These are phyloP conservation scores for Parazoanthus atlanticus DNA, from an alignment of 92 coral and sea anemone genomes.

Conservation along the genomic window DNA sequence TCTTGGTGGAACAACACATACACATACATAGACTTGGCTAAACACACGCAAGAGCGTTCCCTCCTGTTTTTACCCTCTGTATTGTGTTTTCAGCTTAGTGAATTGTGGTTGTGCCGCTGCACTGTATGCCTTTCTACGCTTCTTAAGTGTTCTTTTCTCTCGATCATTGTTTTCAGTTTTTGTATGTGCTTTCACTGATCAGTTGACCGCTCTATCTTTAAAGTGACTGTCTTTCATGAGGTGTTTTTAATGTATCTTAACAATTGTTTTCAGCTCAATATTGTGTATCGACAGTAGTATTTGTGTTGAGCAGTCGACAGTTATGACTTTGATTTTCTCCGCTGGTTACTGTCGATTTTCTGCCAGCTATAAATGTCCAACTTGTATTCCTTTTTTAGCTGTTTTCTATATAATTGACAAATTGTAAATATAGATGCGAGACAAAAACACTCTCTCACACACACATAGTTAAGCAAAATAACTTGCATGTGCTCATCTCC, in stretches of 20 bases:
- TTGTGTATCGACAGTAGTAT: not conserved
- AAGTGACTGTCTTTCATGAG: not conserved
- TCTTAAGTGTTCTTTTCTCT: not conserved
- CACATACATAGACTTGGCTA: not conserved
- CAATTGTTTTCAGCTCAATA: too few relatives aligned
- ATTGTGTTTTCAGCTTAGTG: not conserved
- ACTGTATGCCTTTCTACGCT: not conserved
- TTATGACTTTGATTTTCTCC: not conserved
- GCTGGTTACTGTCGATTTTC: not conserved
- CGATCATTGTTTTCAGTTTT: conserved; percentile 2
- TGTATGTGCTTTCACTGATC: not conserved
- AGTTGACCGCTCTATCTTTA: not conserved
- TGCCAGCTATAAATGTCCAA: not conserved
- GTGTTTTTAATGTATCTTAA: not conserved
- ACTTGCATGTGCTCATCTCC: too few relatives aligned
- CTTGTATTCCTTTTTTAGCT: not conserved
- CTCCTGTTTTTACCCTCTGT: not conserved
- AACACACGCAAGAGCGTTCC: not conserved
- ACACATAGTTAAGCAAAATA: too few relatives aligned
- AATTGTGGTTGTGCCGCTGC: not conserved
- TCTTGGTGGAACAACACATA: not conserved
- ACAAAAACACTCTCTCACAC: too few relatives aligned
- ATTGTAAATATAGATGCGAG: too few relatives aligned
- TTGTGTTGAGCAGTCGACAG: not conserved
- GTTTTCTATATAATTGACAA: not conserved